Base-by-base conservation (phyloP, 1,140 invertebrate genomes). In the Cotesia vestalis region DNA sequence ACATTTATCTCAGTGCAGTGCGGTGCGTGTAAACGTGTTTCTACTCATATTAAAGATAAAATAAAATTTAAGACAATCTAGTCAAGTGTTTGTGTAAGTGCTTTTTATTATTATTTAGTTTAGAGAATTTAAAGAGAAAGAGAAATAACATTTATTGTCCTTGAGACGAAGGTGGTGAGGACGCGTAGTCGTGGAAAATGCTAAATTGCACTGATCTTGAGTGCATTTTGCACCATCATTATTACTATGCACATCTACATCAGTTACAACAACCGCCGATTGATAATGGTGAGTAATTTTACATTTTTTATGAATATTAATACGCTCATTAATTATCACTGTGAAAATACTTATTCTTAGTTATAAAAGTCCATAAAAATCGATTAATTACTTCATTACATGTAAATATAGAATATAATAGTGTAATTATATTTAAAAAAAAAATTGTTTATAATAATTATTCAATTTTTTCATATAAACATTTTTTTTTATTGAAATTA, bases 161-260 rank as follows among this genome's bases (percentile, higher is more conserved):
- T 62, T 62, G 34, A 62, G 35, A 62, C 60, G 14, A 14, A n/a
- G 36, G 11, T 12, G 20, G 6, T 46, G 36, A 17, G 12, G n/a
- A 14, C 14, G 40, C 34, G 40, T 4, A 51, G 35, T 20, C 40
- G 12, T 67, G 35, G 72, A 86, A 82, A 73, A 93, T 93, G 92
- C 88, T 93, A 83, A 93, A 93, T 84, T 93, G 92, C 84, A 92
- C 91, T 51, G 91, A 92, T 88, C 87, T 92, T 83, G 91, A 92
- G 87, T 93, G 92, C 87, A 91, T 92, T 81, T 85, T 92, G 80
- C 91, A 92, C 86, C 91, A 92, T 83, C 91, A 92, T 80, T 91
- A 92, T 78, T 91, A 92, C 80, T 91, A 92, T 81, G 90, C 90
- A 51, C 91, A 92, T 85, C 85, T 91, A 62, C 90, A 92, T 82